phyloP scores from a whole-genome alignment of 2,797 vertebrate genomes.

The Siniperca obscura region DNA sequence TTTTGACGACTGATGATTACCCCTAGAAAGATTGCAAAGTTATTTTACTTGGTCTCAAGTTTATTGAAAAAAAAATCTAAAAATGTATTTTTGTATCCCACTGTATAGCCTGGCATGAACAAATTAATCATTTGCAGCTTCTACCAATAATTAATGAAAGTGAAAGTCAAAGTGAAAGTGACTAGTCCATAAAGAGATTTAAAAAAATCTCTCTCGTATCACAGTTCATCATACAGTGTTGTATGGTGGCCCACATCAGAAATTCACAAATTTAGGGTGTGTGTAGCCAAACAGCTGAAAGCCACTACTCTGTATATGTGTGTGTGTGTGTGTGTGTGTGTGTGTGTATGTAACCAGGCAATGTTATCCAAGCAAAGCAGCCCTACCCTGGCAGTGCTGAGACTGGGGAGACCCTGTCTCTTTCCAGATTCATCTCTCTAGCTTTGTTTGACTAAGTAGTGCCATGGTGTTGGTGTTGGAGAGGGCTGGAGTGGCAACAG shows the following conservation, averaged over 20 bases:
- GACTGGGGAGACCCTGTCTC: conserved; percentile 73
- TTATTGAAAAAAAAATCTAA: not conserved
- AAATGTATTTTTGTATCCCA: conserved; percentile 1
- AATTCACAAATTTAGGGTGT: conserved; percentile 41
- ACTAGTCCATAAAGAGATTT: conserved; percentile 32
- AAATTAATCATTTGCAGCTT: conserved; percentile 44
- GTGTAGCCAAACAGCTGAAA: conserved; percentile 56
- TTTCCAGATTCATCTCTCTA: conserved; percentile 80
- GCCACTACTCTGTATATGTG: conserved; percentile 38
- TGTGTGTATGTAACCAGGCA: conserved; percentile 57
- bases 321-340: conserved; percentile 26
- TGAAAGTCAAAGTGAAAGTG: conserved; percentile 24
- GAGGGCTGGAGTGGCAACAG: conserved; percentile 76
- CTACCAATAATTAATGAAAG: conserved; percentile 40
- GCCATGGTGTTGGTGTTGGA: conserved; percentile 79
- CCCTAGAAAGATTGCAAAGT: not conserved
- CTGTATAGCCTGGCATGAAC: conserved; percentile 14
- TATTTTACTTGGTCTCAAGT: conserved; percentile 21
- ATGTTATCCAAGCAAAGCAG: conserved; percentile 66
- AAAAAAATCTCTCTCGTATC: conserved; percentile 36
- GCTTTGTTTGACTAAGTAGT: conserved; percentile 83
- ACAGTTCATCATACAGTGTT: conserved; percentile 34
- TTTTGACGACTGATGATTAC: conserved; percentile 1
- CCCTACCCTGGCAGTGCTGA: conserved; percentile 69
- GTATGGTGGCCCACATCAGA: conserved; percentile 39